These are phyloP conservation scores for Adelphocoris suturalis DNA, from an alignment of 2,888 invertebrate species.

Conservation along the genomic window DNA sequence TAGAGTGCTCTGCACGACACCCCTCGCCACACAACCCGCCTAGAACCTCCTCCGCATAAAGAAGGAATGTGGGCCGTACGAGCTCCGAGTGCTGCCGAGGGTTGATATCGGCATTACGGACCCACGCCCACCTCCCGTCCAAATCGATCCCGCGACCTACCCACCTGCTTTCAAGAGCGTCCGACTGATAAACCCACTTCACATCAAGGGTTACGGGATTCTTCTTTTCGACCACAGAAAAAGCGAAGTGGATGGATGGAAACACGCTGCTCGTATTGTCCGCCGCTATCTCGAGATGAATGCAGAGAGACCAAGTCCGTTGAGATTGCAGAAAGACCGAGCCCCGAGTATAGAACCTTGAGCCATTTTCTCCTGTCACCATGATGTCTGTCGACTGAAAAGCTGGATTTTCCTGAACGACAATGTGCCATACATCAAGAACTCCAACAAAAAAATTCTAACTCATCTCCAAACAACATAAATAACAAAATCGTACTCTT, in stretches of 20 bases:
- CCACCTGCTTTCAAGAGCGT: constrained; percentile 46
- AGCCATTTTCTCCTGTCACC: too few species aligned
- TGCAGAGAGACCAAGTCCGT: too few species aligned
- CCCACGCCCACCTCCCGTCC: background rate
- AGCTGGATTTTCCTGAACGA: too few species aligned
- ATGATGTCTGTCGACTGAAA: too few species aligned
- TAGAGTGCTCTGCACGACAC: too few species aligned
- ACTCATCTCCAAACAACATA: too few species aligned
- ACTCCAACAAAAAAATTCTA: too few species aligned
- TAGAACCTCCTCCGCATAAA: background rate
- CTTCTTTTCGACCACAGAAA: constrained; percentile 5
- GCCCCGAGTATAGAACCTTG: too few species aligned
- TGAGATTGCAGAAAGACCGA: too few species aligned
- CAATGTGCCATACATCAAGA: too few species aligned
- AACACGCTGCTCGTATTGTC: background rate
- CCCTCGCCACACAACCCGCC: too few species aligned
- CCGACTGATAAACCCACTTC: constrained; percentile 54
- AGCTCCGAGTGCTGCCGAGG: constrained; percentile 28
- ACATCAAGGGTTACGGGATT: background rate
- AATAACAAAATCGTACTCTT: too few species aligned
- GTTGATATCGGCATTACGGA: constrained; percentile 45
- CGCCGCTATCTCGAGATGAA: background rate
- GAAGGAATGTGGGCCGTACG: constrained; percentile 12
- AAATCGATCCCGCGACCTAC: constrained; percentile 56
- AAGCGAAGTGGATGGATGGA: background rate